Percentiles rank a stretch among this genome's conserved stretches.
These are phyloP conservation scores for Drosophila tanythrix DNA, from an alignment of 2,888 invertebrate species.

Conservation along the genomic window DNA sequence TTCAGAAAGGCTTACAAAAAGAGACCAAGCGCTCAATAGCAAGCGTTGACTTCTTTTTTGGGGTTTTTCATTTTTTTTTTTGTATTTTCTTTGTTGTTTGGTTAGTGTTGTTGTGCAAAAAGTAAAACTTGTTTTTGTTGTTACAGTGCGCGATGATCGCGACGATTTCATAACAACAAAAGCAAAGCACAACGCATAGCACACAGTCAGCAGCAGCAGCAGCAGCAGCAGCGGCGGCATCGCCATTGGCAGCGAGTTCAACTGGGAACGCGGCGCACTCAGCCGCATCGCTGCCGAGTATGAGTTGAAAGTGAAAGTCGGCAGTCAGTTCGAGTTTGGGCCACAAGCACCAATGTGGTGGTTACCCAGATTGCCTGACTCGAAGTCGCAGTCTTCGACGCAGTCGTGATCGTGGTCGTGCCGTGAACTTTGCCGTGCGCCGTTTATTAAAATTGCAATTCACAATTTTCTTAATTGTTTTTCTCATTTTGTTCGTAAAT, in stretches of 20 bases:
- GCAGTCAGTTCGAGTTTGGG: conserved; percentile 42
- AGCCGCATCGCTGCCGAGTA: conserved; percentile 50
- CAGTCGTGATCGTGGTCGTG: conserved; percentile 37
- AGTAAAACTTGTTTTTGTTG: conserved; percentile 70
- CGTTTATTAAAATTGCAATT: conserved; percentile 75
- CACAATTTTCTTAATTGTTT: conserved; percentile 76
- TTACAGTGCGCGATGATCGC: conserved; percentile 60
- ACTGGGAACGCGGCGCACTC: conserved; percentile 57
- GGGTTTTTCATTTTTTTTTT: conserved; percentile 26
- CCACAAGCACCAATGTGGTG: conserved; percentile 47
- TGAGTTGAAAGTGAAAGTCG: conserved; percentile 75
- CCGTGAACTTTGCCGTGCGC: conserved; percentile 71
- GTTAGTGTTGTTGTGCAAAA: conserved; percentile 62
- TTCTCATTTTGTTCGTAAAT: conserved; percentile 61
- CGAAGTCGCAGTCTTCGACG: conserved; percentile 22
- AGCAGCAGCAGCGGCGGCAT: conserved; percentile 5
- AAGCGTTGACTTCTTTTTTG: conserved; percentile 68
- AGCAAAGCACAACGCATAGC: conserved; percentile 23
- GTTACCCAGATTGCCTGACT: conserved; percentile 52
- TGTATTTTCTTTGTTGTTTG: conserved; percentile 16
- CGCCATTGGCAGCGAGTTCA: conserved; percentile 35
- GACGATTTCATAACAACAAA: conserved; percentile 72
- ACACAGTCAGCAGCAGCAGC: conserved; percentile 17
- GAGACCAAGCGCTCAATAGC: conserved; percentile 70
- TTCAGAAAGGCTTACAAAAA: conserved; percentile 46